Percentiles rank a stretch among this genome's conserved stretches.
phyloP scores from a whole-genome alignment of 2,797 vertebrate genomes.

The Pelodytes ibericus region DNA sequence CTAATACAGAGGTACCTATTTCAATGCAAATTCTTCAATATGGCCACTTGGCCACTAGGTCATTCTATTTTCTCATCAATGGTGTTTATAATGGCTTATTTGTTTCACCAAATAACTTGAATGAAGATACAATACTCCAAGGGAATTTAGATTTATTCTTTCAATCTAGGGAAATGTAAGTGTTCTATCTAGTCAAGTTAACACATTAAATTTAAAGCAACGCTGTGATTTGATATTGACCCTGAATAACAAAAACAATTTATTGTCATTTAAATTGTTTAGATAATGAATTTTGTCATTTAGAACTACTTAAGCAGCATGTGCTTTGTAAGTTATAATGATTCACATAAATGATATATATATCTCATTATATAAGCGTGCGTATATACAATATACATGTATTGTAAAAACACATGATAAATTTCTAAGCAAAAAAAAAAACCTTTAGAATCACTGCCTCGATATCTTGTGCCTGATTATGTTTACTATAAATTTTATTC shows the following conservation, averaged over 20 bases:
- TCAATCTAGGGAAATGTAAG: constrained; percentile 49
- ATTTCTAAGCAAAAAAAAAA: not conserved
- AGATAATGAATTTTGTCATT: constrained; percentile 51
- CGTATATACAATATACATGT: not conserved
- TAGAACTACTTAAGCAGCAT: constrained; percentile 45
- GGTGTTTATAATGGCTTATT: constrained; percentile 52
- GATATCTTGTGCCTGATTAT: constrained; percentile 37
- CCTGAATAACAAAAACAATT: constrained; percentile 48
- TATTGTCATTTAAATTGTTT: constrained; percentile 53
- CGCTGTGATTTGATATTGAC: constrained; percentile 53
- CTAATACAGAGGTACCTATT: constrained; percentile 26
- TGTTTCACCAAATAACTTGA: constrained; percentile 53
- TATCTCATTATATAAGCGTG: not conserved
- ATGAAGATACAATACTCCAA: constrained; percentile 50
- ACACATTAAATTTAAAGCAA: constrained; percentile 51
- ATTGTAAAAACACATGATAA: constrained; percentile 28
- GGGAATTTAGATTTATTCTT: constrained; percentile 54
- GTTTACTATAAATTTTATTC: constrained; percentile 49
- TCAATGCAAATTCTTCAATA: constrained; percentile 48
- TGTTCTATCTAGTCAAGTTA: constrained; percentile 51
- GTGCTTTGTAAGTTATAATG: constrained; percentile 24
- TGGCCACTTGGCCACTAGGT: constrained; percentile 37
- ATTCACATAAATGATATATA: not conserved
- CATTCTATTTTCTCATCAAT: constrained; percentile 51
- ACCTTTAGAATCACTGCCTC: not conserved